Evolutionary conservation across 2,888 invertebrate genomes (phyloP), one percentile per base, ranked within the genome.

Genomic region (Ochlodes sylvanus): DNA sequence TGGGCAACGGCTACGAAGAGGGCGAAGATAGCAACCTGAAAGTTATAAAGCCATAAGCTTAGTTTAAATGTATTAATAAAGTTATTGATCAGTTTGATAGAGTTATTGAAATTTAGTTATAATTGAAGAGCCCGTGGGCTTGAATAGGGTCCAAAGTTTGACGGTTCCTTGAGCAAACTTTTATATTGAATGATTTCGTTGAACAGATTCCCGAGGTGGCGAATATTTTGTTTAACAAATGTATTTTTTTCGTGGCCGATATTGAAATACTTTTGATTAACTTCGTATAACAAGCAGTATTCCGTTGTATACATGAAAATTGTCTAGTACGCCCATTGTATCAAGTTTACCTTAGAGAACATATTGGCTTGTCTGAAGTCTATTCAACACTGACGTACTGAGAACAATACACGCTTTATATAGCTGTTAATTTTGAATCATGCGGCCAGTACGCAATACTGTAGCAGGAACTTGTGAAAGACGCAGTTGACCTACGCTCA

Each of bases 11-110:
- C 92, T 74, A 90, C 92, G 79, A 92, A 80, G 71, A 91, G 77
- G 78, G 92, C 91, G 75, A 92, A 83, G 60, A 87, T 80, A 71
- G 89, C 83, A 44, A 92, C 87, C 92, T 95, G 74, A 90, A 84
- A 78, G 75, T 42, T 6, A 42, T 47, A 47, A 15, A 47, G 47
- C 17, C 47, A 47, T 15, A 47, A 47, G 17, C 47, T 47, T 9
- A 6, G 17, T 15, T 15, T 17, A 47, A 47, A 47, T 17, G 47
- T 47, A 47, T 47, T 47, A 47, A 47, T 47, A 47, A 50, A 50
- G 50, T 27, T 60, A 32, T 21, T 27, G 42, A 52, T 50, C n/a
- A 60, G 52, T 58, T 42, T 5, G 56, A 44, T 56, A 34, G 56
- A n/a, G 41, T 66, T 38, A 47, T 66, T 58, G 41, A 66, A 60